Evolutionary conservation across 2,888 invertebrate genomes (phyloP).

Genomic region (Teinopalpus imperialis): DNA sequence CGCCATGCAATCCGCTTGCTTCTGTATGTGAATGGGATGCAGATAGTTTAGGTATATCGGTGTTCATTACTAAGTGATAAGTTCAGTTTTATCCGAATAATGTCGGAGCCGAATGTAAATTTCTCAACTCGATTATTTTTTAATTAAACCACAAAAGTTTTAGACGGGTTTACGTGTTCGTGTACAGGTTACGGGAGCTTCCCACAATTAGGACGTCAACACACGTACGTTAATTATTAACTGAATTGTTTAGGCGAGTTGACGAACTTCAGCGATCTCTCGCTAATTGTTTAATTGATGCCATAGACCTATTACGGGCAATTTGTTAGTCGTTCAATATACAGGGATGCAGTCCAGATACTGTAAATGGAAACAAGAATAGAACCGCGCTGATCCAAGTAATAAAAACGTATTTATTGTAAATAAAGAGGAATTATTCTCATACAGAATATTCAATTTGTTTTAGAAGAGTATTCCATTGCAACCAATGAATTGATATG

Average conservation of each 20-base stretch:
- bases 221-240: constrained; percentile 26
- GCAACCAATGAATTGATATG: too few relatives aligned
- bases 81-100: too few relatives aligned
- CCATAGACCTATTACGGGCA: constrained; percentile 21
- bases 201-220: constrained; percentile 24
- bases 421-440: too few relatives aligned
- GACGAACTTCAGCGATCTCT: constrained; percentile 26
- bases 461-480: too few relatives aligned
- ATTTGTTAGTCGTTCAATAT: constrained; percentile 16
- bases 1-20: too few relatives aligned
- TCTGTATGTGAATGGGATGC: too few relatives aligned
- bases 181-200: constrained; percentile 21
- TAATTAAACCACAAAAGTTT: constrained; percentile 24
- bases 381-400: too few relatives aligned
- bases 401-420: too few relatives aligned
- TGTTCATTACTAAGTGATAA: too few relatives aligned
- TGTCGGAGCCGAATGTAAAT: neutral
- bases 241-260: constrained; percentile 26
- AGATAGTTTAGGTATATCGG: too few relatives aligned
- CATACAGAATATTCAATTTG: too few relatives aligned
- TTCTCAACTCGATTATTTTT: constrained; percentile 18
- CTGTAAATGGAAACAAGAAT: constrained; percentile 5
- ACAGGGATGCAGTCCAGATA: constrained; percentile 10
- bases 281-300: constrained; percentile 26
- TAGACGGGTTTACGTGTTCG: constrained; percentile 9